A percentile compares a stretch with the other conserved stretches of the same genome.
Conservation (phyloP, 2,113 vertebrate species). For the Notarius quadriscutis region DNA sequence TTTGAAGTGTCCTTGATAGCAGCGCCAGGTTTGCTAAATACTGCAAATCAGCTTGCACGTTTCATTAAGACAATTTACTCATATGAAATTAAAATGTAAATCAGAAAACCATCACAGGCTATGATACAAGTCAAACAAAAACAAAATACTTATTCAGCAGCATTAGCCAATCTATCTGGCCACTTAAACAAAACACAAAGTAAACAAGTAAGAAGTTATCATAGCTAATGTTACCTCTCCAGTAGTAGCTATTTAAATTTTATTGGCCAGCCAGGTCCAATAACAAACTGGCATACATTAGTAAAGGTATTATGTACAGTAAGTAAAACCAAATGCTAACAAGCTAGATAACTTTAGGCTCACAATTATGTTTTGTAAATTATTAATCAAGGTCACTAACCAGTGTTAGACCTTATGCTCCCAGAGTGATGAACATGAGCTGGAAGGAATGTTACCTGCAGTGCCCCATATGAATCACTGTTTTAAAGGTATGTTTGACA, state of each 20-base stretch:
- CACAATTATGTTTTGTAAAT: not conserved
- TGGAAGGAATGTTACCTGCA: no score
- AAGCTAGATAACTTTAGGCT: not conserved
- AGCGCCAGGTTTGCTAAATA: not conserved
- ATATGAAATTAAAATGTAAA: no score
- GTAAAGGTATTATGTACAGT: no score
- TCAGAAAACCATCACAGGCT: not conserved
- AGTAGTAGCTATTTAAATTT: not conserved
- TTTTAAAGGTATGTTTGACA: not conserved
- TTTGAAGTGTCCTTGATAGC: not conserved
- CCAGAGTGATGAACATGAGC: not conserved
- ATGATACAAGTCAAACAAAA: not conserved
- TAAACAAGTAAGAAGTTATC: not conserved
- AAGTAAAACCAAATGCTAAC: no score
- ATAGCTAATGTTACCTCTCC: not conserved
- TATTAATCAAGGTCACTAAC: not conserved
- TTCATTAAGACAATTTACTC: not conserved
- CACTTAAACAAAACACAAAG: not conserved
- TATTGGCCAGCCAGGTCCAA: not conserved
- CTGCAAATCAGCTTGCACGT: not conserved
- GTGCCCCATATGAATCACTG: not conserved
- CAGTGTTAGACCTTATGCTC: not conserved
- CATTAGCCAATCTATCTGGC: not conserved
- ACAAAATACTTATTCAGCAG: not conserved
- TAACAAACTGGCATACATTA: no score